phyloP scores from a whole-genome alignment of 2,797 vertebrate species.

The Bradypodion pumilum region DNA sequence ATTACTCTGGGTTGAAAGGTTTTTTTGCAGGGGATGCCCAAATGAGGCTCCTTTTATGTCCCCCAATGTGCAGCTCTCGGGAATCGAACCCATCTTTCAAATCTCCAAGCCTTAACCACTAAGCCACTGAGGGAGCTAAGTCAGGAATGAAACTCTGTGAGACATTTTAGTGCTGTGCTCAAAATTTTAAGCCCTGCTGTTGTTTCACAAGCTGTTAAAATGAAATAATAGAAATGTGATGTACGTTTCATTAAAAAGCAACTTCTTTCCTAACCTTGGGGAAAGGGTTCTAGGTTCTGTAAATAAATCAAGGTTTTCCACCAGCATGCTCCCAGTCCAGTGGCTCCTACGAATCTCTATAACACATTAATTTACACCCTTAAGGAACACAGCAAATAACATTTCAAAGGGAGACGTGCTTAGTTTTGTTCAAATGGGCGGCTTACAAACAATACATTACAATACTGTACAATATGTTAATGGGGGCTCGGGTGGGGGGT shows the following conservation, averaged over 20 bases:
- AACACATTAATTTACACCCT: conserved; percentile 82
- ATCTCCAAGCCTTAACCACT: too few relatives aligned
- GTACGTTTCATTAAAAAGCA: neutral
- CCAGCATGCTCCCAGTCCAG: conserved; percentile 75
- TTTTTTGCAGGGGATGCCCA: too few relatives aligned
- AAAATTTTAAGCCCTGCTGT: conserved; percentile 30
- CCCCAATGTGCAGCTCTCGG: too few relatives aligned
- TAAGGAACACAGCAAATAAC: conserved; percentile 83
- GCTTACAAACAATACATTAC: too few relatives aligned
- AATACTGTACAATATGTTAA: too few relatives aligned
- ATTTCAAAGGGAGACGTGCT: conserved; percentile 75
- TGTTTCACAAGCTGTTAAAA: conserved; percentile 19
- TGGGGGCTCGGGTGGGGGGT: too few relatives aligned
- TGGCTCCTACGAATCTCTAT: conserved; percentile 80
- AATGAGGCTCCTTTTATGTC: too few relatives aligned
- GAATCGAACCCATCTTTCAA: too few relatives aligned
- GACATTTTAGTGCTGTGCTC: neutral
- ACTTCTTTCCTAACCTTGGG: conserved; percentile 51
- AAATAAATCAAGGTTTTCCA: conserved; percentile 57
- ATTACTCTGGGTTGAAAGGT: too few relatives aligned
- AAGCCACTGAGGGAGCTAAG: too few relatives aligned
- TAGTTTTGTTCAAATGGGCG: conserved; percentile 71
- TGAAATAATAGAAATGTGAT: conserved; percentile 39
- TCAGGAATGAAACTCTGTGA: neutral
- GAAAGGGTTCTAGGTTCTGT: conserved; percentile 40